phyloP scores from a whole-genome alignment of 1,140 invertebrate species.

The Sitobion miscanthi region DNA sequence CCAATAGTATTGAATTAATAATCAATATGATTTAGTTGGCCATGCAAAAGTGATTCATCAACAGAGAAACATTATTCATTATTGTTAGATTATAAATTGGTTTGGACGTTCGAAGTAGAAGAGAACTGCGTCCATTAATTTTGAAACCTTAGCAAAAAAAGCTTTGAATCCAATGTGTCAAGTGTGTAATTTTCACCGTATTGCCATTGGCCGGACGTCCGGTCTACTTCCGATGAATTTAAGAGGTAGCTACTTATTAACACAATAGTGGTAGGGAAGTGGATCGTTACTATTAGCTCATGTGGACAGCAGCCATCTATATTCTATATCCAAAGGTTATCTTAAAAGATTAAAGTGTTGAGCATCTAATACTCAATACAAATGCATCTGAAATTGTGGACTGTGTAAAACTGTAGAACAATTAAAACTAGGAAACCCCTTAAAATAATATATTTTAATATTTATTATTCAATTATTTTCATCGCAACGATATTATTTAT shows the following conservation, averaged over 20 bases:
- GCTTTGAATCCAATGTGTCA: constrained; percentile 9
- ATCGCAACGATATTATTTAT: too few species aligned
- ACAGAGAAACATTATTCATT: constrained; percentile 22
- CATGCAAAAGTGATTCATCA: constrained; percentile 16
- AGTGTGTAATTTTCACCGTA: constrained; percentile 40
- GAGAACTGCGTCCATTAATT: constrained; percentile 11
- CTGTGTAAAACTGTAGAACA: too few species aligned
- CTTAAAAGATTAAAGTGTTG: background rate
- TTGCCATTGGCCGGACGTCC: constrained; percentile 35
- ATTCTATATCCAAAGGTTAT: background rate
- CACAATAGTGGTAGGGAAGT: background rate
- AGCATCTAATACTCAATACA: too few species aligned
- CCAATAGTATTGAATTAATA: background rate
- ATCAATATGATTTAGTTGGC: background rate
- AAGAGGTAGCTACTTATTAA: background rate
- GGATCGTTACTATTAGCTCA: background rate
- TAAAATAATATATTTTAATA: too few species aligned
- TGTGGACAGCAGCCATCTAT: background rate
- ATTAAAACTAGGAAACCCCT: too few species aligned
- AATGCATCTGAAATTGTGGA: too few species aligned
- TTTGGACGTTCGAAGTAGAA: background rate
- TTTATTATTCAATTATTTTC: too few species aligned
- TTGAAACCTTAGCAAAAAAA: constrained; percentile 34
- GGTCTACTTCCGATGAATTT: background rate
- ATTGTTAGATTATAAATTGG: constrained; percentile 30